Evolutionary conservation across 2,888 invertebrate genomes (phyloP), one percentile per base, ranked within the genome.

Genomic region (Morpho helenor): DNA sequence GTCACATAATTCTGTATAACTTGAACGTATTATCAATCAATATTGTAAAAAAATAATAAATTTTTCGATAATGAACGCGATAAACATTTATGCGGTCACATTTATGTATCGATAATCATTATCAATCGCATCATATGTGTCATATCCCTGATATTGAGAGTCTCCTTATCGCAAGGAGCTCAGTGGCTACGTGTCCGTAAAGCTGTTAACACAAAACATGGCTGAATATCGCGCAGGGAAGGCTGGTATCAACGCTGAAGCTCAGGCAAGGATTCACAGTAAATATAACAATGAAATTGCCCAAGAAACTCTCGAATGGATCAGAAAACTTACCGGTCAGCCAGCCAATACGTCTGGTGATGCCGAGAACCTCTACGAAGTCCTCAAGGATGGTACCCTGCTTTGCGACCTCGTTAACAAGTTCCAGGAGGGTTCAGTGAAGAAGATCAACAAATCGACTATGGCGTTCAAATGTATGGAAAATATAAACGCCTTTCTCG

Each of bases 381-480:
- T 94, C 2, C 92, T 99, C 49, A 97, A 96, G 87, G 96, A 98
- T 84, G 99, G 99, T 54, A 94, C 94, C 49, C 91, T 98, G 22
- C 93, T 99, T 31, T 98, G 98, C 94, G 96, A 95, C 82, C 87
- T 98, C 69, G 96, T 95, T 53, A 99, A 99, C 83, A 91, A 93
- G 56, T 93, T 99, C 72, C 93, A 97, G 79, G 94, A 96, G 16
- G 97, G 96, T 2, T 94, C 95, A 7, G 95, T 99, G 54, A 98
- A 97, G 91, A 98, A 98, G 90, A 93, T 99, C 76, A 98, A 99
- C 84, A 94, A 94, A 72, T 95, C 95, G 52, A 93, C 94, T 69
- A 96, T 97, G 95, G 98, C 97, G 53, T 99, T 99, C 88, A 98
- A 98, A 82, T 98, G 98, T 87, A 99, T 99, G 99, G 99, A 99